Evolutionary conservation across 92 coral and sea anemone genomes (phyloP).

Genomic region (Palythoa grandiflora): DNA sequence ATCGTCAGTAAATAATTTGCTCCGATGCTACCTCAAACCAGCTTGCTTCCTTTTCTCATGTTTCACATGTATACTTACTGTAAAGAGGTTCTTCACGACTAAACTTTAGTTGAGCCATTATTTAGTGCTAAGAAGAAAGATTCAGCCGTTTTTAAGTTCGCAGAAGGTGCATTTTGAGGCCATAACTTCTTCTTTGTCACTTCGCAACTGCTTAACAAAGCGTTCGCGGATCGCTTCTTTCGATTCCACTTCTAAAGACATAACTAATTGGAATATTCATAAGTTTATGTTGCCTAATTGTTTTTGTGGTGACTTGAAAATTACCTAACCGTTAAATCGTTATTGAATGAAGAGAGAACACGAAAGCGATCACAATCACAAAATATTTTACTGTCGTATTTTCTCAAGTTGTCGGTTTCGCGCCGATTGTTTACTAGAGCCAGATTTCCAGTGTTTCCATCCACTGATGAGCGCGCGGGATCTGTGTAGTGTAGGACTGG

Average conservation of each 20-base stretch:
- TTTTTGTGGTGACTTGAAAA: neutral
- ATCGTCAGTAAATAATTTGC: neutral
- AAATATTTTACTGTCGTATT: neutral
- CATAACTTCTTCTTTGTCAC: slow-evolving; percentile 5
- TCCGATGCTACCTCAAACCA: neutral
- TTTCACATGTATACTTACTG: slow-evolving; percentile 12
- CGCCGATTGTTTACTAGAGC: slow-evolving; percentile 30
- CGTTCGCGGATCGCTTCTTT: slow-evolving; percentile 32
- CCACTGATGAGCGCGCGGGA: neutral
- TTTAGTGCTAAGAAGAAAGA: neutral
- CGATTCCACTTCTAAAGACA: neutral
- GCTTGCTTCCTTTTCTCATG: neutral
- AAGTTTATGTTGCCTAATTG: neutral
- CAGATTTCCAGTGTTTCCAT: neutral
- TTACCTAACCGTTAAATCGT: too few species aligned
- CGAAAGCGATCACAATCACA: neutral
- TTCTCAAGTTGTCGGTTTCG: slow-evolving; percentile 3
- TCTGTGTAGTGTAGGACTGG: neutral
- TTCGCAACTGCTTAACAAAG: slow-evolving; percentile 38
- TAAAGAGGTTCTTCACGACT: slow-evolving; percentile 44
- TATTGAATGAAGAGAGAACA: neutral
- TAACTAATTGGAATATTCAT: slow-evolving; percentile 35
- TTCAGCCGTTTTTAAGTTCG: neutral
- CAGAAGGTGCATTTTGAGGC: neutral
- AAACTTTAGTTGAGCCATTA: slow-evolving; percentile 27